Evolutionary conservation across 92 coral and sea anemone species (phyloP).

Genomic region (Bergia puertoricense): DNA sequence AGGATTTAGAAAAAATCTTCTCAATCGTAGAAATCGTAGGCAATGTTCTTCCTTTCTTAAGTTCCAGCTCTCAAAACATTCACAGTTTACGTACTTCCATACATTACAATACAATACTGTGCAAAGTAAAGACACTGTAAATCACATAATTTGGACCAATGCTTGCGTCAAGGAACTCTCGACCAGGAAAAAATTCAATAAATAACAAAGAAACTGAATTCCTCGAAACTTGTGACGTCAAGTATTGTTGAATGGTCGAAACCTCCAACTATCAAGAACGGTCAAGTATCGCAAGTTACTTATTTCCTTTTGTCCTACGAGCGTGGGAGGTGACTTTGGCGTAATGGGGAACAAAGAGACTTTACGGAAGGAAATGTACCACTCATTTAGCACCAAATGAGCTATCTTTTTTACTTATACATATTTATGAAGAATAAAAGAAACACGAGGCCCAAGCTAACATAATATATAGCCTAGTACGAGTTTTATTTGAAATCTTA

Average conservation of each 20-base stretch:
- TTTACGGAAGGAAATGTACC: not conserved
- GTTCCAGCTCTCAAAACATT: too few relatives aligned
- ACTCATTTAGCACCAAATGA: not conserved
- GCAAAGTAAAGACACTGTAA: not conserved
- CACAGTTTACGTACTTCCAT: not conserved
- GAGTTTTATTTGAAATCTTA: not conserved
- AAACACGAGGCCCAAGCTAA: not conserved
- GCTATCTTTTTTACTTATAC: not conserved
- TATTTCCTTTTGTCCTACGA: not conserved
- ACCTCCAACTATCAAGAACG: not conserved
- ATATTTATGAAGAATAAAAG: too few relatives aligned
- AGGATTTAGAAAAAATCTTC: too few relatives aligned
- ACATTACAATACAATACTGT: not conserved
- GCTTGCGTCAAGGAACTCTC: not conserved
- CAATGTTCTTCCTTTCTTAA: too few relatives aligned
- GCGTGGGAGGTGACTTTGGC: not conserved
- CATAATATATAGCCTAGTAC: too few relatives aligned
- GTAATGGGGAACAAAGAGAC: not conserved
- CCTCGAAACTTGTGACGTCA: conserved; percentile 2
- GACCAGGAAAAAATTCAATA: not conserved
- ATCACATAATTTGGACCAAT: not conserved
- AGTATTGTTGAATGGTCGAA: not conserved
- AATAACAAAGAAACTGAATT: conserved; percentile 9
- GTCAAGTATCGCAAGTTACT: not conserved
- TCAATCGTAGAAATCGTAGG: too few relatives aligned